Base-by-base conservation (phyloP, 1,140 invertebrate species). In the Phocides pigmalion region DNA sequence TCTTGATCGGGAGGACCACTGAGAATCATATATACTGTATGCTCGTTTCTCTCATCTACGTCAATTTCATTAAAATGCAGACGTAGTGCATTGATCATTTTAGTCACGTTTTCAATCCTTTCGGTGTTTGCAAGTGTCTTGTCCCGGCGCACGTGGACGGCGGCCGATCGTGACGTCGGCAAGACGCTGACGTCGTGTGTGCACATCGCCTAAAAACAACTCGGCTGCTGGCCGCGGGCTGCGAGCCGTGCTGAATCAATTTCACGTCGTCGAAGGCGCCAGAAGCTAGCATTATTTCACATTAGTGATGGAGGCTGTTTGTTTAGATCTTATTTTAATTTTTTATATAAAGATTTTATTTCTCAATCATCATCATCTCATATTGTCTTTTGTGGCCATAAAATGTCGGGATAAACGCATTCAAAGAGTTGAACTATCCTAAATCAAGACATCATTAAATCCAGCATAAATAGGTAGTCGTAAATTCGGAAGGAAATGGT, bases 231-330 rank as follows among this genome's bases (percentile, higher is more conserved):
- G 32, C 50, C 32, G 17, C 16, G 41, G 41, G 41, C 6, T n/a
- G n/a, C n/a, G 32, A 11, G 3, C 22, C 25, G 54, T 39, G 54
- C 20, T 46, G 39, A 58, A 58, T 58, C 54, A 58, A 58, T 58
- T 58, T 42, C 54, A 58, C 54, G 39, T 58, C 39, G 22, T 32
- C 20, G 39, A 28, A 44, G 54, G 39, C 39, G 54, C 20, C 54
- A 25, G 39, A 42, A 28, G 14, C 15, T 42, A 12, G 15, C 25
- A 28, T 44, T 44, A 44, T 44, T 32, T 32, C 54, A 12, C 16
- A 59, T 59, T 47, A 35, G 42, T 32, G 42, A 59, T 59, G 44
- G 42, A 22, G 8, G 11, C 25, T 28, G 41, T 44, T 44, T 44
- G 39, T 59, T 59, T 46, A 59, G 22, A 4, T 59, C 25, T 59